Percentiles rank a stretch among this genome's conserved stretches.
Conservation (phyloP, 2,113 vertebrate species). For the Lophotis ruficrista region DNA sequence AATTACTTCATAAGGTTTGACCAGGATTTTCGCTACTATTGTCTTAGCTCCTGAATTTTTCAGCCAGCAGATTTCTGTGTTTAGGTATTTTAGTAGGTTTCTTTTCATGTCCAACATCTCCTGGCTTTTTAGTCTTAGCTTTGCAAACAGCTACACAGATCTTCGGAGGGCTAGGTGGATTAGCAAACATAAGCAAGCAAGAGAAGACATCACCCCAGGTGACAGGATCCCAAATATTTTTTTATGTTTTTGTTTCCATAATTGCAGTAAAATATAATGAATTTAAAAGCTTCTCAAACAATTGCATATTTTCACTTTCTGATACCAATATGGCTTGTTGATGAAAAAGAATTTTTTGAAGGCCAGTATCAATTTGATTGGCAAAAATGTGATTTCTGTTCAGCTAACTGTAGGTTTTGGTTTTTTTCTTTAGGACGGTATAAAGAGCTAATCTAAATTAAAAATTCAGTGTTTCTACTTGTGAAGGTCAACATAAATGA, state of each 20-base stretch:
- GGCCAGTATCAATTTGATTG: not conserved
- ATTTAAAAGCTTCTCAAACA: not conserved
- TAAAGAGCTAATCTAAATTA: conserved; percentile 22
- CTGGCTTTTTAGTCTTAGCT: not conserved
- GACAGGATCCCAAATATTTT: not conserved
- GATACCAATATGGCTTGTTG: not conserved
- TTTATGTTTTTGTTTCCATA: not conserved
- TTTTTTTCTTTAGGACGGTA: not conserved
- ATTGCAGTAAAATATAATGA: not conserved
- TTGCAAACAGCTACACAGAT: not conserved
- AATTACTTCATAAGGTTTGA: not conserved
- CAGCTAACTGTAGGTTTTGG: not conserved
- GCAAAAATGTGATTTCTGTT: conserved; percentile 18
- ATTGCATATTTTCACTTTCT: not conserved
- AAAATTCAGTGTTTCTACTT: conserved; percentile 21
- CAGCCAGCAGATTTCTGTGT: not conserved
- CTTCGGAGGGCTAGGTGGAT: not conserved
- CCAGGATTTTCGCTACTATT: not conserved
- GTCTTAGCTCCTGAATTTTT: not conserved
- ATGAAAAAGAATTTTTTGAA: not conserved
- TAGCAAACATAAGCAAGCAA: not conserved
- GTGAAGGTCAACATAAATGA: conserved; percentile 52
- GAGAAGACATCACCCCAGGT: not conserved
- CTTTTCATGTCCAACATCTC: not conserved
- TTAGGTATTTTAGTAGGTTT: not conserved